Conservation (phyloP, 2,113 vertebrate species). For the Morone saxatilis region DNA sequence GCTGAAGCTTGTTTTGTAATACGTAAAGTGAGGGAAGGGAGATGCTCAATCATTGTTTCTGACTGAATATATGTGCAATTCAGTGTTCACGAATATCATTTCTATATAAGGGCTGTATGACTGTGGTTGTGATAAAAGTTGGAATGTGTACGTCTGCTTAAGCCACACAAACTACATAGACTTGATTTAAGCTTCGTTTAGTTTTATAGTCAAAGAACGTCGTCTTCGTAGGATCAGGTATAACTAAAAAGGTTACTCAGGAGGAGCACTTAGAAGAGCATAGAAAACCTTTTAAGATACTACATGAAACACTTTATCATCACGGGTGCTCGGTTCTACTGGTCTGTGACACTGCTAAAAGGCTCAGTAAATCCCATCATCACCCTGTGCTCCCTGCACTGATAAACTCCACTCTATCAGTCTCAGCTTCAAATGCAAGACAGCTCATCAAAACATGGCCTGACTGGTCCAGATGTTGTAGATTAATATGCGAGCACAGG, state of each 20-base stretch:
- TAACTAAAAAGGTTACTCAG: neutral
- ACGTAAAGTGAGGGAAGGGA: neutral
- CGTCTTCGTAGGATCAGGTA: neutral
- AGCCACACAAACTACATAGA: neutral
- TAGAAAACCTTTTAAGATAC: conserved; percentile 2
- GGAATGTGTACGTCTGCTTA: neutral
- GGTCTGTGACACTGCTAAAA: conserved; percentile 5
- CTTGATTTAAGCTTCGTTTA: neutral
- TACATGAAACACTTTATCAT: conserved; percentile 7
- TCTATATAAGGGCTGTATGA: too few species aligned
- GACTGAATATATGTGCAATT: neutral
- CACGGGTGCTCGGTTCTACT: neutral
- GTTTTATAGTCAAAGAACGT: neutral
- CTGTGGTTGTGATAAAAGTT: neutral
- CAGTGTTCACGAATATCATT: neutral
- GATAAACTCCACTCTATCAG: conserved; percentile 27
- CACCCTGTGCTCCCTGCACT: neutral
- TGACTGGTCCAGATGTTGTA: conserved; percentile 26
- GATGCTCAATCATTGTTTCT: neutral
- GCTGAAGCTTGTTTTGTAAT: conserved; percentile 4
- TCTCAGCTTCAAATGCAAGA: conserved; percentile 9
- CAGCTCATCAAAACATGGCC: conserved; percentile 9
- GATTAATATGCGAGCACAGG: conserved; percentile 23
- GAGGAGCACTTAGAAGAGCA: neutral
- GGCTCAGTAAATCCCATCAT: conserved; percentile 19